Conservation (phyloP, 2,888 invertebrate genomes). For the Bellardia bayeri region DNA sequence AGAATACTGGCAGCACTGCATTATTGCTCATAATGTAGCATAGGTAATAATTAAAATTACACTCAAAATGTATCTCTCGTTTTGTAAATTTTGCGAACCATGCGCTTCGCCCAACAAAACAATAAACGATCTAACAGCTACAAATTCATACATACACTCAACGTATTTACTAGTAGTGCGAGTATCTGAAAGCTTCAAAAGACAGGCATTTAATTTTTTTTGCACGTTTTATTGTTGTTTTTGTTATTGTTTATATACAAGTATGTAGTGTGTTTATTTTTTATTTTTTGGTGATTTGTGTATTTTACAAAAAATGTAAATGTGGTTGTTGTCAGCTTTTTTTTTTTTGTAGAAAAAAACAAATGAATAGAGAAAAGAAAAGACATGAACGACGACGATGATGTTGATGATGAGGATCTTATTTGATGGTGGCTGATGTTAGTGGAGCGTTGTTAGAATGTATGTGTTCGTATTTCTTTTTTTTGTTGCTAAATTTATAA, state of each 20-base stretch:
- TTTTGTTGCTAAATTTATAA: conserved; percentile 49
- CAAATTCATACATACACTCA: not conserved
- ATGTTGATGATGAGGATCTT: conserved; percentile 32
- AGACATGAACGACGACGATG: not conserved
- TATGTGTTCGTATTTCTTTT: conserved; percentile 8
- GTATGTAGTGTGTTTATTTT: not conserved
- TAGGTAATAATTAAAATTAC: conserved; percentile 57
- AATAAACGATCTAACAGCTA: conserved; percentile 62
- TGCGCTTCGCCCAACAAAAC: conserved; percentile 57
- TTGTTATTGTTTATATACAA: conserved; percentile 11
- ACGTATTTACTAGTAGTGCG: conserved; percentile 30
- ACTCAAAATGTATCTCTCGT: conserved; percentile 28
- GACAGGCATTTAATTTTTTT: conserved; percentile 65
- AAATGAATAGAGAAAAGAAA: conserved; percentile 32
- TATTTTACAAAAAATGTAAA: conserved; percentile 52
- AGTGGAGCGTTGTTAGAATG: conserved; percentile 21
- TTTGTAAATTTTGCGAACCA: conserved; percentile 42
- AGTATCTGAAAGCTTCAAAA: conserved; percentile 54
- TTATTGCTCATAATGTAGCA: conserved; percentile 27
- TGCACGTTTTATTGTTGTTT: conserved; percentile 54
- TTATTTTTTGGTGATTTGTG: conserved; percentile 40
- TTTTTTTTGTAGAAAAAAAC: conserved; percentile 19
- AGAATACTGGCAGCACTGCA: too few species aligned
- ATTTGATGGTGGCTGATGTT: conserved; percentile 53
- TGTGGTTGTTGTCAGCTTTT: conserved; percentile 47